Evolutionary conservation across 2,113 vertebrate species (phyloP), one percentile per base, ranked within the genome.

Genomic region (Hyperoodon ampullatus): DNA sequence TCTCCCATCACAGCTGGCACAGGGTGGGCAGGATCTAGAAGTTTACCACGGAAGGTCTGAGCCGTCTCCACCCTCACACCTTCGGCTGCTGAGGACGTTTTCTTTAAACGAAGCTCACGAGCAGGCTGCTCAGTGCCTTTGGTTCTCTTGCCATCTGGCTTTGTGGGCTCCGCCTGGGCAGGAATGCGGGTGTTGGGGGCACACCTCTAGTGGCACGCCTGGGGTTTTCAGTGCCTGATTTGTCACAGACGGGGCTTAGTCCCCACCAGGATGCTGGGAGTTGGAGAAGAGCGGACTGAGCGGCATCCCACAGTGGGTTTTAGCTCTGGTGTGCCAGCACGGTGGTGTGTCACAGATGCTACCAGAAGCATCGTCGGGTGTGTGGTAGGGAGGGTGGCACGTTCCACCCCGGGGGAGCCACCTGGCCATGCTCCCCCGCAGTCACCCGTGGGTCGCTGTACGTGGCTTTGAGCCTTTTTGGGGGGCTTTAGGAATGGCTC

Each of bases 361-460:
- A 4, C 8, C 16, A 24, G 44, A 33, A 47, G 24, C 5, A 6
- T 18, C 35, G 39, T 11, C 33, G 53, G 15, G 81, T 3, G 24
- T 55, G 6, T 50, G 50, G 24, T 26, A 35, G n/a, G 53, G 63
- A 86, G 18, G 28, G 33, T 19, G 28, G n/a, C 33, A 30, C 1
- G 0, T 42, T 5, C 23, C 18, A 11, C 16, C 14, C 9, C 2
- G 1, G 44, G 58, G 35, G 13, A 7, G 1, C 23, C 30, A 6
- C 2, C 28, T 6, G 14, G 24, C 71, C 1, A 0, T 19, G 26
- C 10, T 33, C 47, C 16, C 23, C 50, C 0, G 0, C 42, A 8
- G 13, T 47, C 3, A 35, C 10, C 14, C 0, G 0, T 12, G 42
- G 16, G 6, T 53, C 24, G 58, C 47, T 33, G 4, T 28, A 21